Evolutionary conservation across 2,888 invertebrate species (phyloP).

Genomic region (Byasa hedistus): DNA sequence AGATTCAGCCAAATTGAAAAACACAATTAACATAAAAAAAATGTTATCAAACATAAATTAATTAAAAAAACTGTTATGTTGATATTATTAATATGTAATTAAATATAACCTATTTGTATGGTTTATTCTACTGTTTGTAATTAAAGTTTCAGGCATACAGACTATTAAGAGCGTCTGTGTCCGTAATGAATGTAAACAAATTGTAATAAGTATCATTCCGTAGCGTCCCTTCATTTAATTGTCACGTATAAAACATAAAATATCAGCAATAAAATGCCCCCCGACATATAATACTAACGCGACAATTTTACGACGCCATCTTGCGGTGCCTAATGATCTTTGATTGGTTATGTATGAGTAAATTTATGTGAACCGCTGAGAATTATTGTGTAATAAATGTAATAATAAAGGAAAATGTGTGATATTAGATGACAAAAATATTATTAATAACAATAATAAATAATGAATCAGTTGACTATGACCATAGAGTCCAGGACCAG

Average conservation of each 20-base stretch:
- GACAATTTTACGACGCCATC: constrained; percentile 29
- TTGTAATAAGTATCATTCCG: not conserved
- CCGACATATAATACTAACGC: constrained; percentile 21
- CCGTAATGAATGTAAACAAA: constrained; percentile 1
- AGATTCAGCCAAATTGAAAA: too few species aligned
- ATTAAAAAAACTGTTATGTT: too few species aligned
- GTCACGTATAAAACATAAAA: constrained; percentile 27
- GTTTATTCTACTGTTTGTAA: too few species aligned
- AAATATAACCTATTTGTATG: too few species aligned
- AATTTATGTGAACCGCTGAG: not conserved
- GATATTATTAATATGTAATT: too few species aligned
- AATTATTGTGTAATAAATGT: not conserved
- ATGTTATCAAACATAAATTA: too few species aligned
- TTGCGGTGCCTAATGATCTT: constrained; percentile 18
- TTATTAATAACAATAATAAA: too few species aligned
- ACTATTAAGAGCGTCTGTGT: not conserved
- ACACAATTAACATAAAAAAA: too few species aligned
- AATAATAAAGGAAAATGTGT: not conserved
- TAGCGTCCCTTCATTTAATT: constrained; percentile 24
- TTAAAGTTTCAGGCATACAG: not conserved
- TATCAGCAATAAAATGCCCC: constrained; percentile 27
- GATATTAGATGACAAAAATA: too few species aligned
- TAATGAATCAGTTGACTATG: too few species aligned
- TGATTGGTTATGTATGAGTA: constrained; percentile 24
- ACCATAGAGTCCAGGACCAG: too few species aligned